Base-by-base conservation (phyloP, 2,113 vertebrate species). In the Trematocara macrostoma region DNA sequence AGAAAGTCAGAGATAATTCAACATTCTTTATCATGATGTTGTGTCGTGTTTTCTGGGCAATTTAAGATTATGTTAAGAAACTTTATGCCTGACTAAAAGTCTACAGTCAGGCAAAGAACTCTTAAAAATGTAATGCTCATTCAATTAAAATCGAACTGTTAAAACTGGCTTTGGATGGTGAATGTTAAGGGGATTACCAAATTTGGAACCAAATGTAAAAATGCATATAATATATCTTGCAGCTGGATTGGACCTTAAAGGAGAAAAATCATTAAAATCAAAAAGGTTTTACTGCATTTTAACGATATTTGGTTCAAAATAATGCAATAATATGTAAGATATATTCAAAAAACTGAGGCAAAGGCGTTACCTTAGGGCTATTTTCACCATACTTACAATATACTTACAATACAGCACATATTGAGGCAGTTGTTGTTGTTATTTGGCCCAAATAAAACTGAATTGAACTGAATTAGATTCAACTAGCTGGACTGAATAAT, bases 401-500 rank as follows among this genome's bases (percentile, higher is more conserved):
- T 59, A 35, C 16, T 64, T 64, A 67, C 10, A 38, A 38, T n/a
- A 12, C 4, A 40, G n/a, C 34, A 40, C 18, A 12, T 20, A 38
- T 67, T 40, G 61, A 67, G 61, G 35, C 0, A 3, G 18, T 20
- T 67, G 61, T 40, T 40, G 34, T 64, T 67, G 61, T 20, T 38
- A 14, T 67, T 67, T 67, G 18, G 61, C 11, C 59, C 35, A 67
- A 40, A 20, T 67, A 20, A 12, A 67, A 40, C 18, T 40, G 35
- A 67, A 67, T 20, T 40, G 61, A 67, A 67, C 18, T 20, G 18
- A 67, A 20, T 14, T 67, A 20, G 34, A 40, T 40, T 40, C 1
- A 38, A 67, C 35, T 67, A 67, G 0, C 83, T 92, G 81, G 84
- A 91, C 79, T 76, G 53, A 89, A 93, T 88, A 88, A 85, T 79